Conservation (phyloP, 1,140 invertebrate genomes). For the Drosophila melanica region DNA sequence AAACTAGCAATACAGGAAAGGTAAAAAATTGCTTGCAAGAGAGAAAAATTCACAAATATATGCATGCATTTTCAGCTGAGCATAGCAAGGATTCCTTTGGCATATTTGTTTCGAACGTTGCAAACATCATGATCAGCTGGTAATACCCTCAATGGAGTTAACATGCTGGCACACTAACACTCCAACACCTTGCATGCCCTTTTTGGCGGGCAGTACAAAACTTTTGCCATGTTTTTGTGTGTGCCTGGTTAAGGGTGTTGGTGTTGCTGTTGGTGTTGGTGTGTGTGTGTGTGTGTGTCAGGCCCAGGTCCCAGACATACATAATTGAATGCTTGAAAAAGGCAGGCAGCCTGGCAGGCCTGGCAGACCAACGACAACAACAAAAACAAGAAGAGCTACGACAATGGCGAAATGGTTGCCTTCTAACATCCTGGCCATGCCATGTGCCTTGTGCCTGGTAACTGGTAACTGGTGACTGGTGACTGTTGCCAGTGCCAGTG, state of each 20-base stretch:
- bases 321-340: slow-evolving; percentile 83
- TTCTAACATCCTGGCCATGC: slow-evolving; percentile 70
- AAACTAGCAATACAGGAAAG: too few relatives aligned
- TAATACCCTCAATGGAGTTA: slow-evolving; percentile 41
- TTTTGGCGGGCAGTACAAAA: slow-evolving; percentile 80
- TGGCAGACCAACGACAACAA: slow-evolving; percentile 30
- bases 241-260: slow-evolving; percentile 15
- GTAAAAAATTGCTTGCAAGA: too few relatives aligned
- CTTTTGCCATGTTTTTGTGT: slow-evolving; percentile 74
- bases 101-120: slow-evolving; percentile 2
- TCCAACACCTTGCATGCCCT: slow-evolving; percentile 73
- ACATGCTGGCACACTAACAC: slow-evolving; percentile 65
- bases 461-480: slow-evolving; percentile 21
- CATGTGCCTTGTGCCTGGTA: slow-evolving; percentile 43
- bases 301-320: slow-evolving; percentile 78
- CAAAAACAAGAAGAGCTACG: slow-evolving; percentile 37
- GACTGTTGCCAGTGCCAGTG: slow-evolving; percentile 40
- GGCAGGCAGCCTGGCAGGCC: slow-evolving; percentile 60
- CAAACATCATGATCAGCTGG: slow-evolving; percentile 26
- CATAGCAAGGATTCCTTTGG: background rate
- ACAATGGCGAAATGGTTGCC: slow-evolving; percentile 46
- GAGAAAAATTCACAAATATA: too few relatives aligned
- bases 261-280: slow-evolving; percentile 44
- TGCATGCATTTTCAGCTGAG: background rate
- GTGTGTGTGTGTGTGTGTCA: slow-evolving; percentile 68